Base-by-base conservation (phyloP, 2,797 vertebrate species). In the Chelmon rostratus region DNA sequence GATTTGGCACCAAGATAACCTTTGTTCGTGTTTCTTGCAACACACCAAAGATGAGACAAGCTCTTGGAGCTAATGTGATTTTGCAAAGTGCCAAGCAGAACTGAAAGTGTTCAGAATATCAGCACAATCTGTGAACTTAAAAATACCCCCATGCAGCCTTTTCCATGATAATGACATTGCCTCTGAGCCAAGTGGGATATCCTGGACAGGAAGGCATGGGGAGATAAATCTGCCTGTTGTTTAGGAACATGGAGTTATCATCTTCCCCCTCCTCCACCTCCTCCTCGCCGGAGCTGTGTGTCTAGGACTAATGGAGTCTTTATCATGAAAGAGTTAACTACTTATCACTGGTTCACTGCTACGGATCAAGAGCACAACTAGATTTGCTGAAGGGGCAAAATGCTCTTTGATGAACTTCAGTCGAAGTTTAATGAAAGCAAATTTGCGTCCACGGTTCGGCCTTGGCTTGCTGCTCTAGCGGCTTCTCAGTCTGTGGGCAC, bases 181-280 rank as follows among this genome's bases (percentile, higher is more conserved):
- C 53, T 84, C 37, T 16, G 72, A 82, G 74, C 58, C 67, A 76
- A 71, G 62, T 77, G 75, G 79, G 87, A 92, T 84, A 86, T 91
- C 85, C 89, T 87, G 83, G 69, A 86, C 90, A 83, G 86, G 89
- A 86, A 90, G 84, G 44, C 73, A 54, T 3, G 58, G 15, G 16
- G 73, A 83, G 91, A 94, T 94, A 91, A 92, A 84, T 76, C 65
- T 11, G 69, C 67, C 57, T 54, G 89, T 85, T 92, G 89, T 93
- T 93, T 91, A 79, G 88, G 76, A 92, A 93, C 90, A 89, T 69
- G 78, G 67, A 83, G 73, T 87, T 87, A 88, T 90, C 85, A 19
- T 80, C 74, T 49, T n/a, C 46, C 63, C 53, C 47, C 21, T 64
- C 49, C 46, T 73, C 67, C 56, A 40, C 66, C 52, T 62, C 49